Evolutionary conservation across 2,797 vertebrate species (phyloP).

Genomic region (Malurus leucopterus): DNA sequence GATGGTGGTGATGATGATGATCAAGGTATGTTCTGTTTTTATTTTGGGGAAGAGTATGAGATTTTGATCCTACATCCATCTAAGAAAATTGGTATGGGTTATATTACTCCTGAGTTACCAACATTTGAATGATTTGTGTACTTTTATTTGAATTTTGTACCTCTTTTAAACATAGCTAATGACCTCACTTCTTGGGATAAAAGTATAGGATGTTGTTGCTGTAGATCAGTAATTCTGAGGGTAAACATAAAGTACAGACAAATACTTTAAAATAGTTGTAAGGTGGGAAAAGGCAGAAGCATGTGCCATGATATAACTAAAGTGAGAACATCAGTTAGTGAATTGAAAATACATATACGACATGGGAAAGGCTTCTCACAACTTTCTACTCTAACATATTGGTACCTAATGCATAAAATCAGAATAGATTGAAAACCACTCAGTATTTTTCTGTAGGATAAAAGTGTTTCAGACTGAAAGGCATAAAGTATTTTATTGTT

Average conservation of each 20-base stretch:
- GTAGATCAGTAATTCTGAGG: background rate
- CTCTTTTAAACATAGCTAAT: background rate
- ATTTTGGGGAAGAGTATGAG: background rate
- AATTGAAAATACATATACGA: background rate
- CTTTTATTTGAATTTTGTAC: background rate
- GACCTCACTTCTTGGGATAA: background rate
- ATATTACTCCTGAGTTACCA: background rate
- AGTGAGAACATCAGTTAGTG: background rate
- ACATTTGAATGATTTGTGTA: background rate
- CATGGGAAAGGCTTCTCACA: background rate
- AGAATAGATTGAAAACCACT: background rate
- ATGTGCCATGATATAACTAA: background rate
- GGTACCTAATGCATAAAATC: background rate
- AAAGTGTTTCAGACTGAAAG: background rate
- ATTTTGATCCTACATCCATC: background rate
- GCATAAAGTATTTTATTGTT: background rate
- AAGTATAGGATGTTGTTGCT: background rate
- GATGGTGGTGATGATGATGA: constrained; percentile 96
- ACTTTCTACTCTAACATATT: background rate
- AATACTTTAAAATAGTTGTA: background rate
- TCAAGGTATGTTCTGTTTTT: constrained; percentile 81
- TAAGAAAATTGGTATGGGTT: background rate
- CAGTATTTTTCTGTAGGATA: background rate
- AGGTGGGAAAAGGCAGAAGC: background rate
- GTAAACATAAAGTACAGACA: background rate